phyloP scores from a whole-genome alignment of 2,888 invertebrate species.

The Clostera curtula region DNA sequence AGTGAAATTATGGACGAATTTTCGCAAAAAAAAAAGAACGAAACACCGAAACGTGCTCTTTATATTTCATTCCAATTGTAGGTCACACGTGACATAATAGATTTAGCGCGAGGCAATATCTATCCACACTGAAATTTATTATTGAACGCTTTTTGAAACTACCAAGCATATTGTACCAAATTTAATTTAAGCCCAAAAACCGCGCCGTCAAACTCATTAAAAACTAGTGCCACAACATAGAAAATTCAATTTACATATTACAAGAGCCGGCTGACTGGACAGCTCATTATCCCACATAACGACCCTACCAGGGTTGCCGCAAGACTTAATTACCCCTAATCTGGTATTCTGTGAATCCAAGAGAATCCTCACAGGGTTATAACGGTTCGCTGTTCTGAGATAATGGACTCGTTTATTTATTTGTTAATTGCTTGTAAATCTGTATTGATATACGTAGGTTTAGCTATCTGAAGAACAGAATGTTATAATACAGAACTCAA shows the following conservation, averaged over 20 bases:
- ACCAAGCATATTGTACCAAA: slow-evolving; percentile 3
- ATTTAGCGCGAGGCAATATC: background rate
- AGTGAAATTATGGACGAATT: too few species aligned
- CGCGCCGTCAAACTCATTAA: slow-evolving; percentile 21
- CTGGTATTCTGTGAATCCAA: slow-evolving; percentile 61
- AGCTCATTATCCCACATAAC: slow-evolving; percentile 70
- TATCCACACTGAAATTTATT: background rate
- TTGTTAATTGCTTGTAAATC: slow-evolving; percentile 47
- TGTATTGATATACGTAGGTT: too few species aligned
- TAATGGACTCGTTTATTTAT: slow-evolving; percentile 62
- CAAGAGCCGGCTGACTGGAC: slow-evolving; percentile 59
- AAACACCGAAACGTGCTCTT: too few species aligned
- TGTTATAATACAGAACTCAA: too few species aligned
- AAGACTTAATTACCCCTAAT: slow-evolving; percentile 69
- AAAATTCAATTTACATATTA: slow-evolving; percentile 69
- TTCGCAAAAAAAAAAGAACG: too few species aligned
- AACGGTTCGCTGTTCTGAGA: slow-evolving; percentile 56
- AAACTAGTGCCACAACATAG: slow-evolving; percentile 42
- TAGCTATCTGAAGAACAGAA: too few species aligned
- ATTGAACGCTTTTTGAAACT: background rate
- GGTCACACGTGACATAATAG: too few species aligned
- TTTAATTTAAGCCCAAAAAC: slow-evolving; percentile 5
- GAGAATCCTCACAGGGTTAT: slow-evolving; percentile 56
- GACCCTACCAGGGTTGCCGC: slow-evolving; percentile 49
- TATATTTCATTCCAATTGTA: too few species aligned